Evolutionary conservation across 2,888 invertebrate species (phyloP).

Genomic region (Cephus spinipes): DNA sequence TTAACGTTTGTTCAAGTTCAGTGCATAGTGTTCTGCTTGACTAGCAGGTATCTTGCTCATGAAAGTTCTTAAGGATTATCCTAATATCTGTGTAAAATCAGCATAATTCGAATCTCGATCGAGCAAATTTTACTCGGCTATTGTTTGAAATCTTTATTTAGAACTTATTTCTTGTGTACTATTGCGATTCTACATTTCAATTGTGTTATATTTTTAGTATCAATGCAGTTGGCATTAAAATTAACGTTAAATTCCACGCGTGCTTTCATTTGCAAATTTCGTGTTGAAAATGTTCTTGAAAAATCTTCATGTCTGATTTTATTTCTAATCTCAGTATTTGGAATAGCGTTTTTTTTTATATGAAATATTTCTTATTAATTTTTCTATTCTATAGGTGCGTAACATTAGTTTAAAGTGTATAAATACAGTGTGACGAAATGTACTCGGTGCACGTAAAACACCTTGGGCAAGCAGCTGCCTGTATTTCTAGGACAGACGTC

Average conservation of each 20-base stretch:
- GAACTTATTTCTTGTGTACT: not conserved
- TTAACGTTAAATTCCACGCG: not conserved
- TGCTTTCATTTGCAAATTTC: not conserved
- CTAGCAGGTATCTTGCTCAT: not conserved
- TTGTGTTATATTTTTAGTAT: not conserved
- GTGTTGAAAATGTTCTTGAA: not conserved
- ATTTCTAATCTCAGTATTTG: not conserved
- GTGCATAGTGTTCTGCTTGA: not conserved
- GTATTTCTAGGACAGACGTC: not conserved
- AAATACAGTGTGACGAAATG: not conserved
- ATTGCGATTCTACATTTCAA: not conserved
- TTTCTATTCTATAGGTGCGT: not conserved
- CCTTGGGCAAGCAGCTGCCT: not conserved
- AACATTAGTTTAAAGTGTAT: not conserved
- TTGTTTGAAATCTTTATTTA: not conserved
- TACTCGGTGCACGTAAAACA: not conserved
- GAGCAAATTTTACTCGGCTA: not conserved
- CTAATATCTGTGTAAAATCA: not conserved
- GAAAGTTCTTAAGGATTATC: not conserved
- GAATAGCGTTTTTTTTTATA: not conserved
- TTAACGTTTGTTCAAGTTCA: not conserved
- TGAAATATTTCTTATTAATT: not conserved
- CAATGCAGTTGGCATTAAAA: not conserved
- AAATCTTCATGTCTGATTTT: not conserved
- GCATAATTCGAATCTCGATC: not conserved